phyloP scores from a whole-genome alignment of 2,113 vertebrate genomes.

The Tetraodon nigroviridis region DNA sequence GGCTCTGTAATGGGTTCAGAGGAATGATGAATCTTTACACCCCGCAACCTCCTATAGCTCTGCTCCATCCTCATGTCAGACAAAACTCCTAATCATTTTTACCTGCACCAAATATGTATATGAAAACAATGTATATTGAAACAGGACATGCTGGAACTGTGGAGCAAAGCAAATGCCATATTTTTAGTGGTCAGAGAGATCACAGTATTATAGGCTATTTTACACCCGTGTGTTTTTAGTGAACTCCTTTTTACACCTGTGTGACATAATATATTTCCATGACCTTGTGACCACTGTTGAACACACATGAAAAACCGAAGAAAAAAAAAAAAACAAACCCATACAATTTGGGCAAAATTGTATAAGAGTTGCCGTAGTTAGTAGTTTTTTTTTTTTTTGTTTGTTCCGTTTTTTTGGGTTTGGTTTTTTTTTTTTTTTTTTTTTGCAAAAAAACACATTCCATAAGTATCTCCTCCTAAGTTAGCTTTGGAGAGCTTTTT shows the following conservation, averaged over 20 bases:
- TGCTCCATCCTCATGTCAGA: constrained; percentile 48
- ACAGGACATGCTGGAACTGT: constrained; percentile 57
- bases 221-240: too few species aligned
- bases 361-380: background rate
- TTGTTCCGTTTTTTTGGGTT: too few species aligned
- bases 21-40: constrained; percentile 74
- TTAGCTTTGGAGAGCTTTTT: constrained; percentile 69
- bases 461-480: constrained; percentile 65
- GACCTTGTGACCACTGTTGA: background rate
- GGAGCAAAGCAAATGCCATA: constrained; percentile 52
- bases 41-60: constrained; percentile 29
- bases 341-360: too few species aligned
- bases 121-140: constrained; percentile 57
- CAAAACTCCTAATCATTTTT: constrained; percentile 72
- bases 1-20: constrained; percentile 71
- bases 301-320: background rate
- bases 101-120: constrained; percentile 46
- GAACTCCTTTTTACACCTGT: too few species aligned
- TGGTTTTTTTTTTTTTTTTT: too few species aligned
- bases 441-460: constrained; percentile 57
- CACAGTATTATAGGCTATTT: background rate
- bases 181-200: constrained; percentile 55
- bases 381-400: too few species aligned
- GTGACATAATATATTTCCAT: too few species aligned
- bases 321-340: too few species aligned